Evolutionary conservation across 1,140 invertebrate genomes (phyloP).

Genomic region (Mesaphorura yosii): DNA sequence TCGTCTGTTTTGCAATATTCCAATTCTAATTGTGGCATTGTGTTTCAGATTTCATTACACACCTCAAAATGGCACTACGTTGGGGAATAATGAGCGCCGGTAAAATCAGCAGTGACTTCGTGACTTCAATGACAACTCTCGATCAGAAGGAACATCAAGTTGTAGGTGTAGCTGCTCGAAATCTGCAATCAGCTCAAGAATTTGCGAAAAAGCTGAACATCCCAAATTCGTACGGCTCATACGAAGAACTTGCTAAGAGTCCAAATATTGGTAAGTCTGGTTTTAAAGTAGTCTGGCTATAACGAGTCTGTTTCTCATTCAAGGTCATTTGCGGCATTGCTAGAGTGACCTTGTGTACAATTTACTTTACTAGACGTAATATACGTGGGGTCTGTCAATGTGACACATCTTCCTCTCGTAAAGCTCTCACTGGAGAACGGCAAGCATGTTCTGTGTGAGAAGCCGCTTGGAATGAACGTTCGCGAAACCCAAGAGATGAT

Average conservation of each 20-base stretch:
- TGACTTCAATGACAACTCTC: constrained; percentile 51
- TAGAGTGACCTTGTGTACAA: neutral
- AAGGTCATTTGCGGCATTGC: neutral
- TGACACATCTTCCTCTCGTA: constrained; percentile 51
- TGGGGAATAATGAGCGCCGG: constrained; percentile 64
- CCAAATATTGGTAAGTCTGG: constrained; percentile 51
- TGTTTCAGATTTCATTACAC: no score
- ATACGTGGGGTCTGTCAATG: constrained; percentile 61
- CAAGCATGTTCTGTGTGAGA: constrained; percentile 75
- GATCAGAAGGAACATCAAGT: constrained; percentile 53
- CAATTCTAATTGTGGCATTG: no score
- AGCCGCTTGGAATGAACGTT: constrained; percentile 62
- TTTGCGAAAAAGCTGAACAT: constrained; percentile 63
- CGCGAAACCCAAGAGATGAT: constrained; percentile 52
- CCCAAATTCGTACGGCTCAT: constrained; percentile 56
- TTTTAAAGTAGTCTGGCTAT: neutral
- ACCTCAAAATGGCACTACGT: constrained; percentile 29
- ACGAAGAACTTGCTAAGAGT: constrained; percentile 60
- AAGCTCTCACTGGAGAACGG: constrained; percentile 59
- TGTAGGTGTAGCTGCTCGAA: constrained; percentile 60
- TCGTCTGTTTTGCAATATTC: no score
- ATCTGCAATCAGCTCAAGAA: constrained; percentile 52
- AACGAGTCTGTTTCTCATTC: neutral
- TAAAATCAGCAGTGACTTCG: constrained; percentile 68
- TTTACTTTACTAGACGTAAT: constrained; percentile 48